phyloP scores from a whole-genome alignment of 2,797 vertebrate genomes.

The Hydrolagus colliei region DNA sequence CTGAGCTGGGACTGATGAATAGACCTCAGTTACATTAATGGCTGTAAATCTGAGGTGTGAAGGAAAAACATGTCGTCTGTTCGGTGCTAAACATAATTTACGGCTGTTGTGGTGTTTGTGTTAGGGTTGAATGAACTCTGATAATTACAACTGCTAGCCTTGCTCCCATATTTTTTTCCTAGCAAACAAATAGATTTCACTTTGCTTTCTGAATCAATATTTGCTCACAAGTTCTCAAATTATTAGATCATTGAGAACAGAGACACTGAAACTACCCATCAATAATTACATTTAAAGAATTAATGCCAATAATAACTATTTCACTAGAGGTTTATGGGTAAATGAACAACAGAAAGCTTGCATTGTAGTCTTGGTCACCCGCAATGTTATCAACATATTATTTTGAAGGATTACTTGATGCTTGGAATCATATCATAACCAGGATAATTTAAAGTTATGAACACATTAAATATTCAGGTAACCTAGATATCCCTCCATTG shows the following conservation, averaged over 20 bases:
- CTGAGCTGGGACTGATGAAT: neutral
- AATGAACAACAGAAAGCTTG: neutral
- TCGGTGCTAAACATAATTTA: slow-evolving; percentile 8
- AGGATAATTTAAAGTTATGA: neutral
- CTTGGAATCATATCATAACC: no score
- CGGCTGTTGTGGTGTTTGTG: neutral
- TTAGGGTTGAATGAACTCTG: neutral
- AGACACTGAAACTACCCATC: neutral
- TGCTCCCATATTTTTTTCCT: neutral
- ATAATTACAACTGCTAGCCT: neutral
- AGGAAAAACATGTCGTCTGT: neutral
- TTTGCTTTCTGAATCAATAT: slow-evolving; percentile 12
- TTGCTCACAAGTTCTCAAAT: neutral
- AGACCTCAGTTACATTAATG: neutral
- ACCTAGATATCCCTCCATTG: neutral
- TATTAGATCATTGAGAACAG: neutral
- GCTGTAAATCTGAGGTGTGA: neutral
- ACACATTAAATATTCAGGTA: neutral
- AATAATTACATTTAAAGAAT: neutral
- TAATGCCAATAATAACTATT: neutral
- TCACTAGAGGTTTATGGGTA: neutral
- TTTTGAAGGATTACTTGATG: neutral
- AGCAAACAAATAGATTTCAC: neutral
- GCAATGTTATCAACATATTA: neutral
- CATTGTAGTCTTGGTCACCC: neutral